These are phyloP conservation scores for Perca flavescens DNA, from an alignment of 2,113 vertebrate species.

Conservation along the genomic window DNA sequence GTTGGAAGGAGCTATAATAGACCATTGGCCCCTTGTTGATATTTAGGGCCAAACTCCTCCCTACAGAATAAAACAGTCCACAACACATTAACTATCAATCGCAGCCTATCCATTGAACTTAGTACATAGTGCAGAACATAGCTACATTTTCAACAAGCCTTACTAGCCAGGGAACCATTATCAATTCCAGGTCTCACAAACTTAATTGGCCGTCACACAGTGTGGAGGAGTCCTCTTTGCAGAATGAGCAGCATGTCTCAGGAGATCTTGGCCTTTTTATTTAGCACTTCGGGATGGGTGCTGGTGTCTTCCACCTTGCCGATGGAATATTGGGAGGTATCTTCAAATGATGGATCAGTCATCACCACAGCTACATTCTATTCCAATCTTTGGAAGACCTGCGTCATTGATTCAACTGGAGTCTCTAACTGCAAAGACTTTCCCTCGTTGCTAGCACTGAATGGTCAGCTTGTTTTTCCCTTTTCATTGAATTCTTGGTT, in stretches of 20 bases:
- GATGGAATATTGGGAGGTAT: conserved; percentile 96
- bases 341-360: conserved; percentile 92
- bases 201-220: neutral
- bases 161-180: conserved; percentile 9
- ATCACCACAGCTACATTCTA: conserved; percentile 96
- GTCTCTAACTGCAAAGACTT: conserved; percentile 97
- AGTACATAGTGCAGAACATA: conserved; percentile 12
- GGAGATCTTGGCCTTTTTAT: conserved; percentile 90
- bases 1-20: conserved; percentile 32
- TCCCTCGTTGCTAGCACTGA: conserved; percentile 94
- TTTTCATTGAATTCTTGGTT: neutral
- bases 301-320: conserved; percentile 92
- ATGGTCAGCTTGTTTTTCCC: conserved; percentile 85
- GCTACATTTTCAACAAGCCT: conserved; percentile 33
- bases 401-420: conserved; percentile 96
- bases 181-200: conserved; percentile 17
- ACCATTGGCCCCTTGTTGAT: conserved; percentile 59
- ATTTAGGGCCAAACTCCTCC: conserved; percentile 76
- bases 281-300: conserved; percentile 90
- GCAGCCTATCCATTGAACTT: conserved; percentile 58
- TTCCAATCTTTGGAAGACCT: conserved; percentile 96
- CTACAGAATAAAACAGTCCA: conserved; percentile 69
- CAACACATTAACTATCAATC: conserved; percentile 80
- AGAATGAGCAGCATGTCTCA: conserved; percentile 85
- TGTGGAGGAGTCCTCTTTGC: conserved; percentile 24